Evolutionary conservation across 35 echinoderm and acorn worm genomes (phyloP), one percentile per base, ranked within the genome.

Genomic region (Lytechinus pictus): DNA sequence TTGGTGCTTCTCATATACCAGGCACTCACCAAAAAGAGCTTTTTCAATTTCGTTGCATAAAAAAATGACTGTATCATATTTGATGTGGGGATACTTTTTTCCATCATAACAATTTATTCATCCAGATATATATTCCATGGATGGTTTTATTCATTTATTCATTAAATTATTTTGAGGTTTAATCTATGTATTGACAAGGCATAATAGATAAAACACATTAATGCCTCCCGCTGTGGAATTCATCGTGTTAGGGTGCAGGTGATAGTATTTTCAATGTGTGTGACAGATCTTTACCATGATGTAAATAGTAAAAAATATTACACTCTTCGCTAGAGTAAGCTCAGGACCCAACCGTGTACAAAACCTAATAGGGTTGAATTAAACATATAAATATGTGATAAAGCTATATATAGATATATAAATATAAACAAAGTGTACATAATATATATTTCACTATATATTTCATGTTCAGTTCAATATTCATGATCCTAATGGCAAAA

Each of bases 381-480:
- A 6, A 90, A 90, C 28, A 21, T 90, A 90, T 90, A 90, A 90
- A 90, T 90, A 90, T 90, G 88, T 90, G 29, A 52, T 90, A 54
- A 90, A 90, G 88, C 19, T 79, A 79, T 79, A 90, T 52, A 90
- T 90, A 52, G 52, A 52, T 90, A 88, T 90, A 90, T 90, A 90
- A 79, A 79, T 79, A 79, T 79, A 79, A 79, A 79, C 66, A 79
- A 79, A 79, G 66, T 90, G 88, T 90, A 90, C 88, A 90, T 90
- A 90, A 33, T 90, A 90, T 90, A 90, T 90, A 90, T 90, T 90
- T 90, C 88, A 90, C 88, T 90, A 90, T 54, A 90, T 90, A 90
- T 90, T 90, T 90, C 88, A 90, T 90, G 88, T 90, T 24, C 66
- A 79, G 66, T 79, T 79, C 66, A 79, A 79, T 79, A 79, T 90